These are phyloP conservation scores for Steinernema feltiae DNA, from an alignment of 1,140 invertebrate species.

Conservation along the genomic window DNA sequence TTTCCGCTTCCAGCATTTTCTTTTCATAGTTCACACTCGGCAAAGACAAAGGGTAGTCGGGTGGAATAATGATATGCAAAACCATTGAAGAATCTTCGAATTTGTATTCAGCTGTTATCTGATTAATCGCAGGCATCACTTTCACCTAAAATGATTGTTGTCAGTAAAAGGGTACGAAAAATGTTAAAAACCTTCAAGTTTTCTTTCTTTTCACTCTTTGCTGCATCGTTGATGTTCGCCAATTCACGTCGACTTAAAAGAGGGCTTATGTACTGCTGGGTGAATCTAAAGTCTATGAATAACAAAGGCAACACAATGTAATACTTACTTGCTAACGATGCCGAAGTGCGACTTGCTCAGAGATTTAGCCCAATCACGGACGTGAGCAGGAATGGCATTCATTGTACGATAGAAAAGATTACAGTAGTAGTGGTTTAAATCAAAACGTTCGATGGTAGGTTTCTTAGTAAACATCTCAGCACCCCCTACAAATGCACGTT, in stretches of 20 bases:
- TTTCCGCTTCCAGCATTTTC: neutral
- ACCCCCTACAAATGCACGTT: neutral
- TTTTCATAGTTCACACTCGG: neutral
- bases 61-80: neutral
- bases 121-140: neutral
- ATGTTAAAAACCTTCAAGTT: neutral
- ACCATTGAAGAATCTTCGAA: neutral
- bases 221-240: neutral
- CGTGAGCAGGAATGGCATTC: neutral
- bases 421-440: neutral
- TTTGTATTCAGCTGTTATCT: neutral
- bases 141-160: neutral
- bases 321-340: neutral
- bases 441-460: neutral
- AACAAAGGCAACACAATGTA: neutral
- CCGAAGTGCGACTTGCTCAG: neutral
- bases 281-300: neutral
- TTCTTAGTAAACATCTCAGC: neutral
- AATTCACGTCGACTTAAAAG: neutral
- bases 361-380: neutral
- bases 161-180: neutral
- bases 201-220: neutral
- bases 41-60: neutral
- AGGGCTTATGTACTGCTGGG: neutral
- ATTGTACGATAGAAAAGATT: neutral